A percentile compares a stretch with the other conserved stretches of the same genome.
Evolutionary conservation across 2,113 vertebrate genomes (phyloP).

Genomic region (Maccullochella peelii): DNA sequence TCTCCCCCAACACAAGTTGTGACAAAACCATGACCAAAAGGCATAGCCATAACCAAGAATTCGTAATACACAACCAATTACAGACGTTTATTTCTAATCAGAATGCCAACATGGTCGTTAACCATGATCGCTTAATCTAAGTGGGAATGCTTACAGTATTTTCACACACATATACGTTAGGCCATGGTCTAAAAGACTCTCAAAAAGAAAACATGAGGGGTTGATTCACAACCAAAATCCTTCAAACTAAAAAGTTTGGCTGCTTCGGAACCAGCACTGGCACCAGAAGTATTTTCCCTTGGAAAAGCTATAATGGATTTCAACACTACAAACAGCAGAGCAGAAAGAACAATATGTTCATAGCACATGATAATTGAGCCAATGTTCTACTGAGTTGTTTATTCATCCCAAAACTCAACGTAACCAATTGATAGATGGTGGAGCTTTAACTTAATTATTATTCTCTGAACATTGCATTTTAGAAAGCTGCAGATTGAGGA

Average conservation of each 20-base stretch:
- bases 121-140: not conserved
- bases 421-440: not conserved
- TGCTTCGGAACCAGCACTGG: constrained; percentile 7
- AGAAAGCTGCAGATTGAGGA: not conserved
- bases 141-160: not conserved
- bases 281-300: not conserved
- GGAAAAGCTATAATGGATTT: constrained; percentile 1
- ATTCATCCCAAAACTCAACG: not conserved
- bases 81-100: not conserved
- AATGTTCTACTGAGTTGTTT: constrained; percentile 4
- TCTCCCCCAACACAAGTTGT: not conserved
- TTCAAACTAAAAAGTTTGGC: not conserved
- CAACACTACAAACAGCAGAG: constrained; percentile 8
- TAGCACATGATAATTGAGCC: constrained; percentile 1
- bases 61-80: not conserved
- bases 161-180: not conserved
- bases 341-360: constrained; percentile 32
- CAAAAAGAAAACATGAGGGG: not conserved
- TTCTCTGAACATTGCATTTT: not conserved
- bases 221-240: constrained; percentile 12
- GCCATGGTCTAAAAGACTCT: not conserved
- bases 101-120: not conserved
- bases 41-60: not conserved
- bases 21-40: not conserved
- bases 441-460: not conserved